phyloP scores from a whole-genome alignment of 2,113 vertebrate genomes.

The Pseudorasbora parva region DNA sequence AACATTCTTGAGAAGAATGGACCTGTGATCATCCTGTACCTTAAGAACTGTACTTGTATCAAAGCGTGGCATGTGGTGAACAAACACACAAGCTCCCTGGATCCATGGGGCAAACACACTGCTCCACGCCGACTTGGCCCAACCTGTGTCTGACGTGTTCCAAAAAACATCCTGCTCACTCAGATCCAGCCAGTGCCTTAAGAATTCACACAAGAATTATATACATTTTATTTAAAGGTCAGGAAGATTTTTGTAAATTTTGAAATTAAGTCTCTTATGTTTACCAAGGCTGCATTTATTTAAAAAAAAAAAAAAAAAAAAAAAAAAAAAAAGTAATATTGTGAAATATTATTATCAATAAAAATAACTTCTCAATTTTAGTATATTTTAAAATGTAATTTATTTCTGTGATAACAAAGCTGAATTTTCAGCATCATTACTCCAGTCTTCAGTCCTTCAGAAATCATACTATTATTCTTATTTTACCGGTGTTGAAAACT shows the following conservation, averaged over 20 bases:
- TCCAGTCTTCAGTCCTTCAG: not conserved
- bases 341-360: not conserved
- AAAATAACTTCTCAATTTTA: not conserved
- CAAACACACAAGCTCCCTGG: conserved; percentile 82
- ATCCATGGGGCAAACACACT: conserved; percentile 81
- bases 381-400: not conserved
- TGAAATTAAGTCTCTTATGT: not conserved
- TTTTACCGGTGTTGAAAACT: not conserved
- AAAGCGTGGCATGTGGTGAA: conserved; percentile 78
- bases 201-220: not conserved
- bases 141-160: conserved; percentile 84
- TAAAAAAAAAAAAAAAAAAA: too few species aligned
- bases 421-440: not conserved
- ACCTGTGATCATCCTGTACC: conserved; percentile 63
- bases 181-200: conserved; percentile 83
- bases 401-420: not conserved
- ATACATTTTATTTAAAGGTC: not conserved
- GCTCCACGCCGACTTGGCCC: conserved; percentile 84
- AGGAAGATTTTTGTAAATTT: not conserved
- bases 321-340: too few species aligned
- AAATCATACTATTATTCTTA: not conserved
- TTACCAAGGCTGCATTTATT: too few species aligned
- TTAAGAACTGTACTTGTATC: conserved; percentile 72
- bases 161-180: conserved; percentile 77
- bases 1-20: not conserved